Evolutionary conservation across 2,113 vertebrate species (phyloP), one percentile per base, ranked within the genome.

Genomic region (Vidua chalybeata): DNA sequence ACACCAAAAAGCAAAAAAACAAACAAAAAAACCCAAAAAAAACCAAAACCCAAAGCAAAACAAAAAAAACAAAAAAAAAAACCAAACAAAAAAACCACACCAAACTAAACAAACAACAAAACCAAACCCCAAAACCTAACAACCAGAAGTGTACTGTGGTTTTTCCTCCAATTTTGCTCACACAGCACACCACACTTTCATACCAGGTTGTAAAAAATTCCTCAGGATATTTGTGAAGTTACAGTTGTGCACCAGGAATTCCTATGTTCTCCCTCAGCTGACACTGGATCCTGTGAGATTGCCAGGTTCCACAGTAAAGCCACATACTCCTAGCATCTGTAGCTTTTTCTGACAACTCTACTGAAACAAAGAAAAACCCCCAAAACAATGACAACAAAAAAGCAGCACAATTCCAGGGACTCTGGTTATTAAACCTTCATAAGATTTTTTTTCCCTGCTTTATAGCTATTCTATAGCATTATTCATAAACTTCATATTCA

Each of bases 361-460:
- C 37, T 76, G 81, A 67, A 83, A 90, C 33, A 66, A 92, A 76
- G 16, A 55, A 56, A 45, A 49, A 26, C 3, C 8, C 10, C 37
- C 28, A 52, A 43, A 59, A 54, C 41, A 20, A 68, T 0, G 0
- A 22, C 33, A 58, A 67, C 13, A 43, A 37, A 93, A 84, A 37
- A 84, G 93, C 95, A 94, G 93, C 95, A 92, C 89, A 95, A 90
- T 89, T 93, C 86, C 91, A 86, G 91, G 68, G 69, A 95, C 84
- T 64, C 82, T 94, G 89, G 83, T 76, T 84, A 89, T 41, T 68
- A 90, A 95, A 97, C 94, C 97, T 98, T 97, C 96, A 96, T 93
- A 93, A 97, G 95, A 97, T 94, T 95, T 96, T 95, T 96, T 94
- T 49, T 94, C 89, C 88, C 69, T 27, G 39, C 93, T 95, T 97